These are phyloP conservation scores for Drosophila ezoana DNA, from an alignment of 2,888 invertebrate species.

Conservation along the genomic window DNA sequence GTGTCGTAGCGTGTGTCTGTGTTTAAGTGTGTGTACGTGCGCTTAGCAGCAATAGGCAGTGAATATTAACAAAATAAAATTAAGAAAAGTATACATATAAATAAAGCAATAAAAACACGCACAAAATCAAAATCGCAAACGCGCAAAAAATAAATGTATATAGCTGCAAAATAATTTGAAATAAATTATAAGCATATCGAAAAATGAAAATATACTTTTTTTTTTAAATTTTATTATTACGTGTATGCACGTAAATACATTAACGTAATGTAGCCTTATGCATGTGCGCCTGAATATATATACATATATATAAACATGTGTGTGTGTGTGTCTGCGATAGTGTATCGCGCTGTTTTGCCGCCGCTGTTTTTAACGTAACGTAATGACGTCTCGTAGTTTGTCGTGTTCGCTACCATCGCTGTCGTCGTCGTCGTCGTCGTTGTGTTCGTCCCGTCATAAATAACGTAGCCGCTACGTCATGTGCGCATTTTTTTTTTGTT, in stretches of 20 bases:
- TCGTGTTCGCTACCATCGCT: constrained; percentile 30
- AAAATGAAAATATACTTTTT: constrained; percentile 7
- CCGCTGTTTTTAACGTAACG: constrained; percentile 59
- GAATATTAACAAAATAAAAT: constrained; percentile 65
- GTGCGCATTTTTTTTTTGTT: constrained; percentile 49
- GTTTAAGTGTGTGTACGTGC: constrained; percentile 46
- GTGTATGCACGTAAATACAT: constrained; percentile 36
- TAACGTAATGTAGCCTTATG: constrained; percentile 50
- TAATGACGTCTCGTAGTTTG: constrained; percentile 36
- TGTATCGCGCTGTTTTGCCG: constrained; percentile 59
- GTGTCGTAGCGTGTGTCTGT: constrained; percentile 36
- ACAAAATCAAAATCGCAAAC: constrained; percentile 32
- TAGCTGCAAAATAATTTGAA: constrained; percentile 8
- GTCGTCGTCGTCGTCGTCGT: constrained; percentile 4
- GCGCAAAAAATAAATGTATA: constrained; percentile 48
- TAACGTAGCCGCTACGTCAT: constrained; percentile 47
- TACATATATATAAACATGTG: background rate
- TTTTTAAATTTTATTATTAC: constrained; percentile 34
- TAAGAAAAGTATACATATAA: constrained; percentile 20
- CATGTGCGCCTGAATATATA: constrained; percentile 3
- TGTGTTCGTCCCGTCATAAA: constrained; percentile 18
- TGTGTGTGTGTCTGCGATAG: constrained; percentile 27
- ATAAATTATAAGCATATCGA: constrained; percentile 18
- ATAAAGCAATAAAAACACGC: constrained; percentile 27
- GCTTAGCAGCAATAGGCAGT: constrained; percentile 51